Percentiles rank a stretch among this genome's conserved stretches.
These are phyloP conservation scores for Diacarnus erythraeanus DNA, from an alignment of 37 sponge, comb jelly and placozoan species.

Conservation along the genomic window DNA sequence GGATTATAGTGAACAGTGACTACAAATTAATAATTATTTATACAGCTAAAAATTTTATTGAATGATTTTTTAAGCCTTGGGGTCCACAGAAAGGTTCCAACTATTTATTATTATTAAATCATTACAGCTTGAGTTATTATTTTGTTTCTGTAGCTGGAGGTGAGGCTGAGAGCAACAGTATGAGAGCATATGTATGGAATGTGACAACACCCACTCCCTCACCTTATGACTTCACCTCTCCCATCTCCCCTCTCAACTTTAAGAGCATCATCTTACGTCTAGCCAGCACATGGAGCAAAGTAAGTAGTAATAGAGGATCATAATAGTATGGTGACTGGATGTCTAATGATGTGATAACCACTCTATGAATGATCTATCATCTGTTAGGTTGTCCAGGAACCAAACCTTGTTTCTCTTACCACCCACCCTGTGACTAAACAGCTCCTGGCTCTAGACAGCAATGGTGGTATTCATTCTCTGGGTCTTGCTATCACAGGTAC, in stretches of 20 bases:
- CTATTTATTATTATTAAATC: too few relatives aligned
- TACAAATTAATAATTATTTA: too few relatives aligned
- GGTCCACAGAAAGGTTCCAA: too few relatives aligned
- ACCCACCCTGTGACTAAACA: conserved; percentile 29
- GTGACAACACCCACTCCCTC: background rate
- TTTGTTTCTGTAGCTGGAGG: background rate
- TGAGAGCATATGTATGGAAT: conserved; percentile 7
- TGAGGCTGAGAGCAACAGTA: background rate
- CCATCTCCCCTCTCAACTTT: conserved; percentile 5
- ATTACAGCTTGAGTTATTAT: too few relatives aligned
- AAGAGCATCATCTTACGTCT: conserved; percentile 17
- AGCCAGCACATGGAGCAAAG: conserved; percentile 38
- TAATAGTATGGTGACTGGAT: too few relatives aligned
- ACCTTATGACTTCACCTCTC: background rate
- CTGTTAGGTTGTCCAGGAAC: conserved; percentile 12
- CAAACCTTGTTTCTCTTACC: conserved; percentile 23
- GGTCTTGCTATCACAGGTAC: background rate
- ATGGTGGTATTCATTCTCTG: conserved; percentile 3
- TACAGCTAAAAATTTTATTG: too few relatives aligned
- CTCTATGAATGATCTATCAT: too few relatives aligned
- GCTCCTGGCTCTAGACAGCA: conserved; percentile 31
- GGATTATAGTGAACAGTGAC: too few relatives aligned
- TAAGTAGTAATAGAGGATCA: conserved; percentile 6
- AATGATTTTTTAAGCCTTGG: too few relatives aligned
- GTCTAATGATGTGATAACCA: too few relatives aligned